A percentile compares a stretch with the other conserved stretches of the same genome.
These are phyloP conservation scores for Cassiopea xamachana DNA, from an alignment of 30 jellyfish, hydroid and myxozoan genomes.

Conservation along the genomic window DNA sequence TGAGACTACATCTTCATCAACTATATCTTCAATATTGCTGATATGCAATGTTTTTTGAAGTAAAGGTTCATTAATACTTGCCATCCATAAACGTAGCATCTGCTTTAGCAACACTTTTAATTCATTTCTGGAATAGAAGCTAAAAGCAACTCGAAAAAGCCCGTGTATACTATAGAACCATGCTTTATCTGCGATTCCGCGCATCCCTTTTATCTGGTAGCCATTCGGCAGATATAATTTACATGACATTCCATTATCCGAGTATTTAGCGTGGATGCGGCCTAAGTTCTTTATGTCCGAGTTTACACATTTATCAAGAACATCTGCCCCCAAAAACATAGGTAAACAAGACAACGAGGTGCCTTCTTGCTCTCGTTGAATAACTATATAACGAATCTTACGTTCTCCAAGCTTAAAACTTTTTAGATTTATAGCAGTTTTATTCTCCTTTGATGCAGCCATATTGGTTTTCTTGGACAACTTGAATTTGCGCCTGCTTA, in stretches of 20 bases:
- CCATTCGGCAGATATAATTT: conserved; percentile 43
- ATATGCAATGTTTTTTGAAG: not conserved
- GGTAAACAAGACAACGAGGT: not conserved
- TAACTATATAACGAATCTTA: not conserved
- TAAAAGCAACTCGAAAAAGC: conserved; percentile 63
- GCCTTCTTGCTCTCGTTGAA: too few species aligned
- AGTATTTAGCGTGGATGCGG: conserved; percentile 48
- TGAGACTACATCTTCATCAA: not conserved
- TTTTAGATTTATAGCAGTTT: not conserved
- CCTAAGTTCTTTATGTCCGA: conserved; percentile 48
- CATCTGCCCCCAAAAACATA: conserved; percentile 75
- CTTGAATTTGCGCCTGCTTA: not conserved
- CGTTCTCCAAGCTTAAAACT: not conserved
- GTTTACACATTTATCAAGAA: conserved; percentile 42
- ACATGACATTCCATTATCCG: conserved; percentile 52
- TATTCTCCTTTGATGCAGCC: not conserved
- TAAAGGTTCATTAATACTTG: conserved; percentile 13
- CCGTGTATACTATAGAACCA: conserved; percentile 85
- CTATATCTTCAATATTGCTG: not conserved
- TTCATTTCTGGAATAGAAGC: conserved; percentile 25
- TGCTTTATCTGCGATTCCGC: conserved; percentile 43
- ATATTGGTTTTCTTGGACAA: not conserved
- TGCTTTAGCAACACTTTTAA: conserved; percentile 37
- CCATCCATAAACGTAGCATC: conserved; percentile 46
- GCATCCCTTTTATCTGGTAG: conserved; percentile 52